Conservation (phyloP, 2,888 invertebrate species). For the Thymelicus acteon region DNA sequence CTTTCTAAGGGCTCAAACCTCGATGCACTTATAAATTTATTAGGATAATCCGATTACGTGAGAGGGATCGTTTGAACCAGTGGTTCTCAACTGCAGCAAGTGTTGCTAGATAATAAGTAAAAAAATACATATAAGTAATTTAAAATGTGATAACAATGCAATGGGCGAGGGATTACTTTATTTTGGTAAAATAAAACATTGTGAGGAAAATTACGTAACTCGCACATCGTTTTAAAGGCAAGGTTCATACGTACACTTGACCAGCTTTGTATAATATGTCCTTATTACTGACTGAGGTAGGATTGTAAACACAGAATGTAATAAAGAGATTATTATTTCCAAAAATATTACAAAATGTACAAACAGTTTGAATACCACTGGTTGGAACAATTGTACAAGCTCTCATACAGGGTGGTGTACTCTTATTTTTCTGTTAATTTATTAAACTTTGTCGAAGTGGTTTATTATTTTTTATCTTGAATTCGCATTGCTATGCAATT, state of each 20-base stretch:
- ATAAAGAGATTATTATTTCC: too few species aligned
- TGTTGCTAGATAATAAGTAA: too few species aligned
- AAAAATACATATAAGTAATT: too few species aligned
- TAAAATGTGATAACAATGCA: too few species aligned
- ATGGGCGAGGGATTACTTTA: not conserved
- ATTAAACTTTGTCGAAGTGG: constrained; percentile 8
- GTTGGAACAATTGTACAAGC: not conserved
- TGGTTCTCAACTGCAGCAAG: constrained; percentile 8
- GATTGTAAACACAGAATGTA: too few species aligned
- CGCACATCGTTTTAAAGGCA: too few species aligned
- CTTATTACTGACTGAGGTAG: too few species aligned
- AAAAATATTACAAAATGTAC: not conserved
- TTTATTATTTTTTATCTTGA: not conserved
- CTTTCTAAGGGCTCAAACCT: constrained; percentile 40
- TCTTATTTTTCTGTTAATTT: constrained; percentile 8
- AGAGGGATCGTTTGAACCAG: constrained; percentile 23
- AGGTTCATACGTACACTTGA: too few species aligned
- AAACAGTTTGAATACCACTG: constrained; percentile 12
- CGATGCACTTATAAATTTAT: constrained; percentile 72
- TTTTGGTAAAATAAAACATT: not conserved
- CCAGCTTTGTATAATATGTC: too few species aligned
- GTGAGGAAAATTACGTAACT: too few species aligned
- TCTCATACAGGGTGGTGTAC: constrained; percentile 4
- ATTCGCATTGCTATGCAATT: not conserved
- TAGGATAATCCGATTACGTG: constrained; percentile 72